Conservation (phyloP, 1,140 invertebrate genomes). For the Drosophila hydei region DNA sequence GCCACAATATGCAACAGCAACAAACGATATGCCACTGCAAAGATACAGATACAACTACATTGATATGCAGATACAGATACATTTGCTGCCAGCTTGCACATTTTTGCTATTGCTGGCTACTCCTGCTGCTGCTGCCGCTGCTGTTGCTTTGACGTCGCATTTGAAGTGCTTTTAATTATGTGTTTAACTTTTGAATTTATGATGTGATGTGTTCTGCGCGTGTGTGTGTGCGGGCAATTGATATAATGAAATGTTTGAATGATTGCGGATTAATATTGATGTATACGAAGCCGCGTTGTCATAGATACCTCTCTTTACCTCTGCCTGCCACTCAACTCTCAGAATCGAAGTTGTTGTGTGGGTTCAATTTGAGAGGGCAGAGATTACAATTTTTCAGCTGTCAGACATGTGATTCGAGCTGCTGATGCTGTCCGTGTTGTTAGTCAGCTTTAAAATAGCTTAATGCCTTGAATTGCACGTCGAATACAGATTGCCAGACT, state of each 20-base stretch:
- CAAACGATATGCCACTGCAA: conserved; percentile 21
- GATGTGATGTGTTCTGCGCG: conserved; percentile 21
- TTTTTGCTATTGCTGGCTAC: too few relatives aligned
- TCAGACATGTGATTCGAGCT: conserved; percentile 11
- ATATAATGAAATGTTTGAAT: conserved; percentile 53
- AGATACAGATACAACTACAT: conserved; percentile 22
- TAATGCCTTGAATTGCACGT: background rate
- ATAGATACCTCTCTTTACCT: conserved; percentile 9
- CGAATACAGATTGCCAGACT: background rate
- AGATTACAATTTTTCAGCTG: conserved; percentile 26
- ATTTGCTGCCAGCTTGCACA: conserved; percentile 13
- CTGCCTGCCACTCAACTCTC: background rate
- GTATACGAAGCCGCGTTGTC: conserved; percentile 9
- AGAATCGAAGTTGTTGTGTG: background rate
- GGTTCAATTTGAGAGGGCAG: conserved; percentile 13
- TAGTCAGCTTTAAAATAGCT: conserved; percentile 2
- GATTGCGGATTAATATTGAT: conserved; percentile 56
- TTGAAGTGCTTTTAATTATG: conserved; percentile 77
- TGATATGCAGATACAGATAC: conserved; percentile 12
- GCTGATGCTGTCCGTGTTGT: conserved; percentile 3
- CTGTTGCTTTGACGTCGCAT: conserved; percentile 37
- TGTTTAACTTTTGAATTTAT: conserved; percentile 71
- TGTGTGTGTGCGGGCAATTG: conserved; percentile 30
- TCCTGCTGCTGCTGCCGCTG: conserved; percentile 12
- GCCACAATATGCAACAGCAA: conserved; percentile 53